Percentiles rank a stretch among this genome's conserved stretches.
These are phyloP conservation scores for Chaenocephalus aceratus DNA, from an alignment of 2,113 vertebrate genomes.

Conservation along the genomic window DNA sequence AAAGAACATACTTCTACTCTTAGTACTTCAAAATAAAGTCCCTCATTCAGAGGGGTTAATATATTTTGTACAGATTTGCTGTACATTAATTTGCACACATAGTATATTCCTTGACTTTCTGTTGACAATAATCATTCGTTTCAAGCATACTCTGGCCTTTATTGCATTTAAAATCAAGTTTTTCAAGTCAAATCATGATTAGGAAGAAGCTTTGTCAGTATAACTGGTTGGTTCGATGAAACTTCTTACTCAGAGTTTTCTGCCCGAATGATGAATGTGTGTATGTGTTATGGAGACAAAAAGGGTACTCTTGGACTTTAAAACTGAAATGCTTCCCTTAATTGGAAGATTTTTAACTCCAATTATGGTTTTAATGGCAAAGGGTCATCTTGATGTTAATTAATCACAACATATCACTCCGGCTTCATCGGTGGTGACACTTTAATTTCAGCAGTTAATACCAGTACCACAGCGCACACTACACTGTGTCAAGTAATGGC, in stretches of 20 bases:
- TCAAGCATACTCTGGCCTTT: background rate
- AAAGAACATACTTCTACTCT: background rate
- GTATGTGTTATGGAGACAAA: slow-evolving; percentile 16
- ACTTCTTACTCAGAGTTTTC: slow-evolving; percentile 13
- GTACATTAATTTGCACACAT: background rate
- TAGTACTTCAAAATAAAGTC: background rate
- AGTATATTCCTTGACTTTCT: background rate
- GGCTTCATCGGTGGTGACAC: slow-evolving; percentile 63
- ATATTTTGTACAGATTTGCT: background rate
- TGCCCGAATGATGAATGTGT: slow-evolving; percentile 3
- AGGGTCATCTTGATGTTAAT: slow-evolving; percentile 72
- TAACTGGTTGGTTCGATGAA: background rate
- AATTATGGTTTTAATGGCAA: slow-evolving; percentile 68
- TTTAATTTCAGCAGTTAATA: slow-evolving; percentile 77
- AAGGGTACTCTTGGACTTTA: slow-evolving; percentile 5
- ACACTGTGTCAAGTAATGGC: slow-evolving; percentile 57
- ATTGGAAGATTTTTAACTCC: slow-evolving; percentile 69
- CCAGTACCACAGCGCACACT: slow-evolving; percentile 38
- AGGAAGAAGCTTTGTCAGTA: background rate
- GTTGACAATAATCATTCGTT: background rate
- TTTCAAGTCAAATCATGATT: background rate
- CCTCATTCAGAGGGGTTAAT: background rate
- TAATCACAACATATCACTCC: slow-evolving; percentile 73
- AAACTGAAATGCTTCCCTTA: slow-evolving; percentile 42
- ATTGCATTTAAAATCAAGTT: background rate